Evolutionary conservation across 2,888 invertebrate genomes (phyloP), one percentile per base, ranked within the genome.

Genomic region (Rhodophaea formosa): DNA sequence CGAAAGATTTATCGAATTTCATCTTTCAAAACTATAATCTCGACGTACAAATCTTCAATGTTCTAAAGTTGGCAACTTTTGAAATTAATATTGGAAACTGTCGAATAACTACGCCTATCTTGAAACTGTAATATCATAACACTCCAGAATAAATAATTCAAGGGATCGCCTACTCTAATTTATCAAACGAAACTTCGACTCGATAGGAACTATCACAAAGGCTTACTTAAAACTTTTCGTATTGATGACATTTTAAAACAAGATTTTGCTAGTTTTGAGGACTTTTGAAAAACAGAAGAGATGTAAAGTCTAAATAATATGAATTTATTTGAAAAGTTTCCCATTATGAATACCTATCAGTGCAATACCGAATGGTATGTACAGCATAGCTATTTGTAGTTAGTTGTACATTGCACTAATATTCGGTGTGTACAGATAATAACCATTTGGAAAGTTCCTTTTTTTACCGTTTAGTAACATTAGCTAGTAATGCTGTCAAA

Each of bases 111-210:
- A 53, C 14, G 39, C 30, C 32, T 7, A 35, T 35, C 32, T 51
- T 16, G 51, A 10, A 51, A 51, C 39, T 17, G 35, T 39, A 16
- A 35, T 39, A 17, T 39, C 16, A 51, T 35, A 51, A 51, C 12
- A 32, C 51, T 35, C 10, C 8, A 39, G 51, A 35, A 35, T 49
- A 49, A 49, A 35, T 51, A 51, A 51, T 51, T 51, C 51, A 39
- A 39, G 17, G 51, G 32, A 16, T 51, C 15, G 51, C 51, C 51
- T 12, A 17, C 16, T 35, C 35, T 81, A 61, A 64, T 58, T 62
- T 62, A 64, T 61, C 66, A 64, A 68, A 63, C 51, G 30, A 51
- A 51, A 51, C 12, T 51, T 51, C 12, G 1, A 35, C 14, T 35
- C 16, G 17, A 51, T 51, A 51, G 35, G 32, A 14, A 10, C 46